Evolutionary conservation across 2,113 vertebrate genomes (phyloP).

Genomic region (Sus scrofa): DNA sequence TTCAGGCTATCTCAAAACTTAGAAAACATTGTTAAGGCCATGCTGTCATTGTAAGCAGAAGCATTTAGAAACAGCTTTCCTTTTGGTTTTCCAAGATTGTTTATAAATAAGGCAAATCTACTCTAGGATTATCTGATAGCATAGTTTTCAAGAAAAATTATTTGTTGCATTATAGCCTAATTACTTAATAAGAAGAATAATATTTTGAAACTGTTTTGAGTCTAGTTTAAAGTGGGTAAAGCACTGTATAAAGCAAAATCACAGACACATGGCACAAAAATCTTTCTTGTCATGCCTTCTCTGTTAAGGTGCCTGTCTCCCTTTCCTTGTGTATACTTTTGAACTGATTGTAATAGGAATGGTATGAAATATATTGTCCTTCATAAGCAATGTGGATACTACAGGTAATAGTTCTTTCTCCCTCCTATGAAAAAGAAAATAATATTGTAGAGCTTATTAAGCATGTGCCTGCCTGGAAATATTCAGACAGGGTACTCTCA

Average conservation of each 20-base stretch:
- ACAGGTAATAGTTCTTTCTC: not conserved
- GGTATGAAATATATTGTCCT: constrained; percentile 49
- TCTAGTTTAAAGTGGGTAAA: constrained; percentile 68
- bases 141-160: constrained; percentile 36
- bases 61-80: constrained; percentile 13
- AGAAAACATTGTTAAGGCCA: not conserved
- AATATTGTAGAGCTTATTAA: constrained; percentile 6
- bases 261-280: constrained; percentile 65
- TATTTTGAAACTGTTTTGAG: constrained; percentile 45
- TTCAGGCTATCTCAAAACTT: constrained; percentile 62
- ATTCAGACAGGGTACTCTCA: not conserved
- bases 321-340: constrained; percentile 48
- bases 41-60: not conserved
- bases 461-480: not conserved
- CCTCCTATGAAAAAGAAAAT: constrained; percentile 18
- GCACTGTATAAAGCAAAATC: constrained; percentile 55
- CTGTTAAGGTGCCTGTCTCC: constrained; percentile 76
- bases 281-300: constrained; percentile 70
- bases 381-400: not conserved
- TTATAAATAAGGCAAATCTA: constrained; percentile 17
- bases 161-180: not conserved
- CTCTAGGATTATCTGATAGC: not conserved
- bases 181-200: not conserved
- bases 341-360: constrained; percentile 23
- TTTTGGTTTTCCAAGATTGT: not conserved